Base-by-base conservation (phyloP, 2,797 vertebrate species). In the Telmatherina bonti region DNA sequence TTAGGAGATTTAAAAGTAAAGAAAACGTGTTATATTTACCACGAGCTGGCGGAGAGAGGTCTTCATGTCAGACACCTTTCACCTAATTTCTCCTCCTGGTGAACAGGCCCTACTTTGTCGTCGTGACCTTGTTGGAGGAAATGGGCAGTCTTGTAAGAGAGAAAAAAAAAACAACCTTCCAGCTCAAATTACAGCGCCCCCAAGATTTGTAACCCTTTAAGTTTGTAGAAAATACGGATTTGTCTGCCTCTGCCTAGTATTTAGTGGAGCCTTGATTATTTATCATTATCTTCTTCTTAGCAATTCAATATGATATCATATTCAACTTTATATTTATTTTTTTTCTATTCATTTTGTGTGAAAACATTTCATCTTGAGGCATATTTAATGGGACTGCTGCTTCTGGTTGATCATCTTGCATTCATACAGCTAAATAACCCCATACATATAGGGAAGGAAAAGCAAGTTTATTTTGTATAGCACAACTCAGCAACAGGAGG, bases 71-170 rank as follows among this genome's bases (percentile, higher is more conserved):
- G n/a, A 65, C 70, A 70, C 55, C 83, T 85, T 87, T 90, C 72
- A 83, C 88, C 86, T 45, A 12, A 9, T 86, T 85, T 70, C 63
- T 59, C 22, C 18, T 5, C 2, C 13, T 24, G 56, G 47, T 70
- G 47, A 89, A 91, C 85, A 91, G 71, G 55, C 56, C 5, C 1
- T 2, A 61, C 85, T 77, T 70, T 89, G 89, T 89, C 1, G 31
- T 0, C 13, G 20, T 0, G 38, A 54, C 12, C 53, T 24, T 33
- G 62, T 68, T 52, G 38, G 60, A 79, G 85, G 86, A 85, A 88
- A 76, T 68, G 78, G 83, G 79, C 62, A 29, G 84, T 76, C 63
- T 56, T 57, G 72, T 59, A 2, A 22, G 61, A 47, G n/a, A n/a
- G n/a, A n/a, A n/a, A n/a, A n/a, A 67, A 38, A 69, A 84, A 58